Conservation (phyloP, 2,113 vertebrate genomes). For the Solea senegalensis region DNA sequence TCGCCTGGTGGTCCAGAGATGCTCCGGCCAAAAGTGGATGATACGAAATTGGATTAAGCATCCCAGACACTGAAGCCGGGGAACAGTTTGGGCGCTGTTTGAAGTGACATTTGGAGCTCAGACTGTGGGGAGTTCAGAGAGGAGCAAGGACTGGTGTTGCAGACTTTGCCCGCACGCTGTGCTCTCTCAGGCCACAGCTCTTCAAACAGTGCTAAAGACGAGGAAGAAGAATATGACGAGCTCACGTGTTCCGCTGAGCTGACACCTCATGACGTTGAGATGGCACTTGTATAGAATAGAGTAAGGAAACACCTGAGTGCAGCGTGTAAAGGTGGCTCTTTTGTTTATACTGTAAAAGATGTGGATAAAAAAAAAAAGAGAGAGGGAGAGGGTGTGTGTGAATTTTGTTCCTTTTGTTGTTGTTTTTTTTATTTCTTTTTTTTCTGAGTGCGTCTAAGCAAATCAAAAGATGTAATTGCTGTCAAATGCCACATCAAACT, state of each 20-base stretch:
- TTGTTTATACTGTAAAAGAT: conserved; percentile 58
- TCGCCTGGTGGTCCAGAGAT: conserved; percentile 93
- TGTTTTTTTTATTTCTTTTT: conserved; percentile 14
- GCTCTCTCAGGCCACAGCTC: conserved; percentile 49
- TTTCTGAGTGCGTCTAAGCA: conserved; percentile 44
- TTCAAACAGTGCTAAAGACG: conserved; percentile 24
- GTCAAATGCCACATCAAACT: conserved; percentile 61
- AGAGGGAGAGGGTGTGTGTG: neutral
- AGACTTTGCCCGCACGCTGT: conserved; percentile 33
- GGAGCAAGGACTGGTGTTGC: conserved; percentile 18
- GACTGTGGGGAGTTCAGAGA: conserved; percentile 35
- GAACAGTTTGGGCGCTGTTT: conserved; percentile 31
- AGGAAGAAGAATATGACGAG: conserved; percentile 44
- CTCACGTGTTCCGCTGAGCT: conserved; percentile 37
- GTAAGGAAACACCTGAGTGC: conserved; percentile 35
- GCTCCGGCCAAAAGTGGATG: conserved; percentile 98
- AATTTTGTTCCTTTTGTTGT: neutral
- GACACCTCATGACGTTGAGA: neutral
- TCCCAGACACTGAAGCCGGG: conserved; percentile 84
- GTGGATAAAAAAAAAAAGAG: neutral
- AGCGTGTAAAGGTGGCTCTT: conserved; percentile 29
- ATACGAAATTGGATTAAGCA: conserved; percentile 98
- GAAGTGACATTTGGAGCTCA: conserved; percentile 38
- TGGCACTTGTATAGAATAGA: conserved; percentile 60
- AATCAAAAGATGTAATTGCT: conserved; percentile 55